A percentile compares a stretch with the other conserved stretches of the same genome.
Conservation (phyloP, 2,888 invertebrate species). For the Laspeyria flexula region DNA sequence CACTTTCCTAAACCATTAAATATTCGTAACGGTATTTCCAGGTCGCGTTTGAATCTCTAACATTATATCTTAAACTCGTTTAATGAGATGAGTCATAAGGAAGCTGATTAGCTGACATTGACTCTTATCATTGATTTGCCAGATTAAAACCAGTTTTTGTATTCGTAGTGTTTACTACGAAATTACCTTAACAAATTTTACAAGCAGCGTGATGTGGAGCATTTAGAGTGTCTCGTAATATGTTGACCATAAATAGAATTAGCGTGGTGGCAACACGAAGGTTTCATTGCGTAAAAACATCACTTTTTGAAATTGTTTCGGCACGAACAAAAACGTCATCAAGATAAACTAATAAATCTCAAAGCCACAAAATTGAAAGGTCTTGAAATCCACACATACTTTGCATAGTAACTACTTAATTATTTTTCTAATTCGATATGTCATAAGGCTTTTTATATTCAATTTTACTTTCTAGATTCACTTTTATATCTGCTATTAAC, state of each 20-base stretch:
- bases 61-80: constrained; percentile 19
- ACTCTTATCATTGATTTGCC: constrained; percentile 10
- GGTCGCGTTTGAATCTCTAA: constrained; percentile 20
- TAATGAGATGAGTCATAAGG: constrained; percentile 22
- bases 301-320: constrained; percentile 5
- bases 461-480: not conserved
- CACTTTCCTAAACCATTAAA: constrained; percentile 33
- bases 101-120: constrained; percentile 14
- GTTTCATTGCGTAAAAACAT: constrained; percentile 11
- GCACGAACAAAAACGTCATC: constrained; percentile 7
- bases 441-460: not conserved
- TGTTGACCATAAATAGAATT: constrained; percentile 10
- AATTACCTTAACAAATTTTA: constrained; percentile 6
- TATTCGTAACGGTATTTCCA: constrained; percentile 13
- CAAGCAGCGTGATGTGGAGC: not conserved
- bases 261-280: constrained; percentile 11
- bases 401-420: not conserved
- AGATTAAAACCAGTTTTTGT: not conserved
- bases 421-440: not conserved
- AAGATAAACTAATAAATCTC: not conserved
- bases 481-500: not conserved
- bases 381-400: not conserved
- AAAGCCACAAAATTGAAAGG: not conserved
- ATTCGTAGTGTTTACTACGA: not conserved
- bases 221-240: constrained; percentile 6